These are phyloP conservation scores for Phoxinus phoxinus DNA, from an alignment of 2,113 vertebrate genomes.

Conservation along the genomic window DNA sequence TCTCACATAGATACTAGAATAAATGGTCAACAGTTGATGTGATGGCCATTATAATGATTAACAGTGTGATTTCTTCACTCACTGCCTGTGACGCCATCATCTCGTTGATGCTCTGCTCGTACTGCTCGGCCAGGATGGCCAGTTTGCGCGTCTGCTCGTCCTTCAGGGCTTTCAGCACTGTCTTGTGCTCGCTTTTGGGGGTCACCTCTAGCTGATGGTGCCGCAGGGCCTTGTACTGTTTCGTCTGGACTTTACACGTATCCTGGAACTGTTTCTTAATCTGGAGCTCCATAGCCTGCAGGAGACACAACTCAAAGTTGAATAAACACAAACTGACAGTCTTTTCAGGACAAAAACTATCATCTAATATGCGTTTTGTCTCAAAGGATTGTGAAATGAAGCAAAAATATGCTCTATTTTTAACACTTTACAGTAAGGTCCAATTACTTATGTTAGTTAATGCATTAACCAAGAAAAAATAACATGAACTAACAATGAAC, in stretches of 20 bases:
- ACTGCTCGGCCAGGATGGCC: conserved; percentile 97
- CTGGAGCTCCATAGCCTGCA: conserved; percentile 96
- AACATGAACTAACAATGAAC: not conserved
- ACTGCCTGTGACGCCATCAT: conserved; percentile 99
- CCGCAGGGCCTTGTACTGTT: conserved; percentile 99
- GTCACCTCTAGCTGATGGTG: conserved; percentile 99
- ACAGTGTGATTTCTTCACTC: conserved; percentile 58
- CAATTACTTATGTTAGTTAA: not conserved
- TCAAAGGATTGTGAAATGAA: not conserved
- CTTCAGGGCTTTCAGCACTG: conserved; percentile 95
- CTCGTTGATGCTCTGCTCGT: conserved; percentile 99
- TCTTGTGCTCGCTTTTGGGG: conserved; percentile 98
- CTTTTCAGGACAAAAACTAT: not conserved
- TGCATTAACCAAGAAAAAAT: not conserved
- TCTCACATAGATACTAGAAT: not conserved
- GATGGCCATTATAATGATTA: not conserved
- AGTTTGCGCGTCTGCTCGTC: conserved; percentile 99
- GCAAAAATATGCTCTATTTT: not conserved
- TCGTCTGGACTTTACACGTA: conserved; percentile 99
- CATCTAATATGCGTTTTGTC: not conserved
- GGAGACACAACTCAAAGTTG: conserved; percentile 27
- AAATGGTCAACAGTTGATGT: not conserved
- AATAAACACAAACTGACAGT: not conserved
- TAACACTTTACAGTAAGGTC: not conserved
- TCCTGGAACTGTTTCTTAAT: conserved; percentile 99